Evolutionary conservation across 2,797 vertebrate species (phyloP).

Genomic region (Phaenicophaeus curvirostris): DNA sequence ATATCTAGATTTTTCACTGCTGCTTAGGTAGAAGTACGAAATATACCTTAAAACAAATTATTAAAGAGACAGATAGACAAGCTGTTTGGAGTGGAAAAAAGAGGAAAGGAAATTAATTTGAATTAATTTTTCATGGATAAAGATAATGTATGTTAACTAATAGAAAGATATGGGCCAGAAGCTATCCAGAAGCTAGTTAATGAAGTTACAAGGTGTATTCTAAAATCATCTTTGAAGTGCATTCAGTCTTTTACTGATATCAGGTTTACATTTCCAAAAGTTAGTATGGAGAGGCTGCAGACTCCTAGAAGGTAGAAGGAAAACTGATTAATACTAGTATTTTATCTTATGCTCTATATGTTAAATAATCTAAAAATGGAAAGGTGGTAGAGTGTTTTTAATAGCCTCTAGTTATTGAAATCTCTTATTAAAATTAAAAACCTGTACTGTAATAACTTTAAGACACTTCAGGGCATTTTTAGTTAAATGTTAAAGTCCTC

Average conservation of each 20-base stretch:
- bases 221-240: not conserved
- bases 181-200: not conserved
- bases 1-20: no score
- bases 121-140: no score
- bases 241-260: not conserved
- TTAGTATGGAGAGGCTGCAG: not conserved
- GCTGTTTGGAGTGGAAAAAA: no score
- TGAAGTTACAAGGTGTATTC: not conserved
- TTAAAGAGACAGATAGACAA: no score
- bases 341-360: not conserved
- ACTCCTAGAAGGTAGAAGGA: not conserved
- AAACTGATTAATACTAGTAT: not conserved
- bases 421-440: conserved; percentile 47
- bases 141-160: not conserved
- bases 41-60: no score
- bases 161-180: not conserved
- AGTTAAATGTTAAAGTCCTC: conserved; percentile 35
- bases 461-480: conserved; percentile 34
- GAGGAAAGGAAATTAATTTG: no score
- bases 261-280: not conserved
- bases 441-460: conserved; percentile 1
- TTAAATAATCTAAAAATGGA: not conserved
- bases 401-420: not conserved
- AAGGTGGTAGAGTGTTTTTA: not conserved
- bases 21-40: no score